Percentiles rank a stretch among this genome's conserved stretches.
These are phyloP conservation scores for Habrosyne pyritoides DNA, from an alignment of 2,888 invertebrate species.

Conservation along the genomic window DNA sequence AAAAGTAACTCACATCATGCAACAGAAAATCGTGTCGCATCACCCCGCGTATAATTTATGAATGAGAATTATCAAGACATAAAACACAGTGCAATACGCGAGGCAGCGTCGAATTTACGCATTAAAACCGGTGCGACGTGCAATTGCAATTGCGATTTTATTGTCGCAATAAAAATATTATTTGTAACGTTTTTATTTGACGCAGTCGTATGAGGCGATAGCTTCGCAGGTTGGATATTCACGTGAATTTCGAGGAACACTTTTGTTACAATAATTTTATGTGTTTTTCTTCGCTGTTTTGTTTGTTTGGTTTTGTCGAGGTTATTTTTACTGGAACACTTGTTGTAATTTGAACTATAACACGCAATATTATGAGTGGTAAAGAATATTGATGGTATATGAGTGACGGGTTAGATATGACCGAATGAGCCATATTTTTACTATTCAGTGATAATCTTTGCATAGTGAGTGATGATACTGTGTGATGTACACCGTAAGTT, in stretches of 20 bases:
- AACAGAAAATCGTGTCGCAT: background rate
- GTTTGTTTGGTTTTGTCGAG: no score
- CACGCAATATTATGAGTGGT: no score
- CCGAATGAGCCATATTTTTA: no score
- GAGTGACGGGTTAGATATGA: no score
- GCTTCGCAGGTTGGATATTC: background rate
- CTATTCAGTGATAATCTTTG: no score
- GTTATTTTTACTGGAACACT: no score
- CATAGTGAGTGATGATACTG: no score
- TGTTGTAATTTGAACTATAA: no score
- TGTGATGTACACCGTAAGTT: no score
- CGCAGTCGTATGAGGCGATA: constrained; percentile 12
- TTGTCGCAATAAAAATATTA: constrained; percentile 21
- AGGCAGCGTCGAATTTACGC: constrained; percentile 12
- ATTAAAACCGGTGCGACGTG: constrained; percentile 25
- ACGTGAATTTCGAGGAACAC: background rate
- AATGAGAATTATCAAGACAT: constrained; percentile 27
- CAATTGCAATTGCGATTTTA: constrained; percentile 15
- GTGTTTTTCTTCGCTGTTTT: background rate
- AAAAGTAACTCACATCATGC: background rate
- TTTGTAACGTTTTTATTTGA: constrained; percentile 20
- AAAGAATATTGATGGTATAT: no score
- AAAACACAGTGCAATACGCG: constrained; percentile 18
- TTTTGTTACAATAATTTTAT: background rate
- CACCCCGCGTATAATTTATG: background rate